Conservation (phyloP, 2,113 vertebrate species). For the Sceloporus tristichus region DNA sequence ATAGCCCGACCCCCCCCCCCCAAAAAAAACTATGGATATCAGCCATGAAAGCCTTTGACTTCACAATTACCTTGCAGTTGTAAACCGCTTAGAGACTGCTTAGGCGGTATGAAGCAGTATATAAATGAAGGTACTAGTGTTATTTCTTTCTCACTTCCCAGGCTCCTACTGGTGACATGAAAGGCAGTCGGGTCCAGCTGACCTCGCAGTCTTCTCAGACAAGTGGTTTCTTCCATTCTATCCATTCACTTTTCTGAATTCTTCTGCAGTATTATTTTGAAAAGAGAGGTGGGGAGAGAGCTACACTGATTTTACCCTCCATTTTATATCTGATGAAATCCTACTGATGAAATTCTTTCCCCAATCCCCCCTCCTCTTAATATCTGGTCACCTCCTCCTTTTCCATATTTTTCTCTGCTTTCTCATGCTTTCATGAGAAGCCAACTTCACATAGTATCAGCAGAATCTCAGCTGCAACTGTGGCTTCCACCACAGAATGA, state of each 20-base stretch:
- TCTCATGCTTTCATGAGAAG: slow-evolving; percentile 36
- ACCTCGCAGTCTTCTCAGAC: too few relatives aligned
- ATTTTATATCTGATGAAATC: neutral
- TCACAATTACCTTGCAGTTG: too few relatives aligned
- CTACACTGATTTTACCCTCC: neutral
- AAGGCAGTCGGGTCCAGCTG: too few relatives aligned
- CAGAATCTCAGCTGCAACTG: slow-evolving; percentile 45
- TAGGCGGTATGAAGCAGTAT: too few relatives aligned
- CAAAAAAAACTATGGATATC: too few relatives aligned
- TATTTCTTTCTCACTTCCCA: too few relatives aligned
- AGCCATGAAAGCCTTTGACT: too few relatives aligned
- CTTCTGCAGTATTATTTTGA: neutral
- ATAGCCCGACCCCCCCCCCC: too few relatives aligned
- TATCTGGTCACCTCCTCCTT: neutral
- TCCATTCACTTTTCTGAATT: neutral
- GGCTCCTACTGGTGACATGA: too few relatives aligned
- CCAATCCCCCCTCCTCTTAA: neutral
- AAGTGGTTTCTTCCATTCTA: neutral
- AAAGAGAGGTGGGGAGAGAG: neutral
- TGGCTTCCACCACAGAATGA: slow-evolving; percentile 49
- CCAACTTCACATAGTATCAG: slow-evolving; percentile 40
- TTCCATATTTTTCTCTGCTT: rapidly evolving
- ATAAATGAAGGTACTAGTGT: too few relatives aligned
- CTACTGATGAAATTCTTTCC: neutral
- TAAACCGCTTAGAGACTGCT: too few relatives aligned